These are phyloP conservation scores for Halocynthia aurantium DNA, from an alignment of 23 tunicate genomes.

Conservation along the genomic window DNA sequence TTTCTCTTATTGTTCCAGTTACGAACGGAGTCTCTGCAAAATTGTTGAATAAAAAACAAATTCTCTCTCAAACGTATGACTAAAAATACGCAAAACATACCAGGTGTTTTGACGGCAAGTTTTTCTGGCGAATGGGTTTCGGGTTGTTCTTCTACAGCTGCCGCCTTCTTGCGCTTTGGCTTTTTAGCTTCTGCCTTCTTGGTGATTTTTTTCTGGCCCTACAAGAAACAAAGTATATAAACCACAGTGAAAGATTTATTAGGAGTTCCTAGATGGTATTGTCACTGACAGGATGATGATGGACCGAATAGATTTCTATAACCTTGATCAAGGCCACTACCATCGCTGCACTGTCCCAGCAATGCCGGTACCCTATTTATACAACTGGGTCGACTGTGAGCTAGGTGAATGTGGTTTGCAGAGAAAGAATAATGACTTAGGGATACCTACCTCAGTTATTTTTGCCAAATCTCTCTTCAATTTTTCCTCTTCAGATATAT, in stretches of 20 bases:
- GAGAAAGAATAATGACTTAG: neutral
- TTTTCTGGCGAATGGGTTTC: conserved; percentile 38
- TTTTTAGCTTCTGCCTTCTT: conserved; percentile 12
- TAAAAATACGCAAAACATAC: neutral
- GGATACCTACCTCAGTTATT: neutral
- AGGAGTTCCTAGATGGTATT: too few species aligned
- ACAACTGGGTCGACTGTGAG: too few species aligned
- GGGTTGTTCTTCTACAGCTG: conserved; percentile 18
- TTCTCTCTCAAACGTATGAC: neutral
- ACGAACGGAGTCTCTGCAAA: conserved; percentile 50
- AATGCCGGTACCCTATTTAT: too few species aligned
- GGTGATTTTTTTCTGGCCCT: too few species aligned
- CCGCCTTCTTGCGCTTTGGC: conserved; percentile 1
- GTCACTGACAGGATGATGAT: too few species aligned
- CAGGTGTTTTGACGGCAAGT: conserved; percentile 48
- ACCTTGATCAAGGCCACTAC: too few species aligned
- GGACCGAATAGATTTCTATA: too few species aligned
- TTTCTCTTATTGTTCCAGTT: conserved; percentile 57
- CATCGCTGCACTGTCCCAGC: too few species aligned
- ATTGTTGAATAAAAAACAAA: neutral
- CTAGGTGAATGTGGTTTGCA: too few species aligned
- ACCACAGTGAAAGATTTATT: too few species aligned
- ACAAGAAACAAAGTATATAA: too few species aligned
- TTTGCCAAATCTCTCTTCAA: conserved; percentile 18
- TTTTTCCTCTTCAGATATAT: conserved; percentile 15